A percentile compares a stretch with the other conserved stretches of the same genome.
Conservation (phyloP, 2,888 invertebrate genomes). For the Phytoseiulus persimilis region DNA sequence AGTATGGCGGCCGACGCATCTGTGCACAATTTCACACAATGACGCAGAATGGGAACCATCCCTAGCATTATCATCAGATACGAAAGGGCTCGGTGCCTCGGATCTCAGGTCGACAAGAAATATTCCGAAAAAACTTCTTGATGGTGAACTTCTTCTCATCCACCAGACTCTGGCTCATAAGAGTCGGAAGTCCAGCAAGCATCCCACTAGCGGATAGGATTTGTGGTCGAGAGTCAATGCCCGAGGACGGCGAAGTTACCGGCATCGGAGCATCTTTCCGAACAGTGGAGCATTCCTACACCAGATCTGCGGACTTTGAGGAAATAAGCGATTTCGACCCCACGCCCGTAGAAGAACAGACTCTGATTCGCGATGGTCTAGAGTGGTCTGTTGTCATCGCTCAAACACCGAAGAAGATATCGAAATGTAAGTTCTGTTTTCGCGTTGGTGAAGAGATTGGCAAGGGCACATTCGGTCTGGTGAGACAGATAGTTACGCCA, state of each 20-base stretch:
- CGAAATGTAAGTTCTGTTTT: background rate
- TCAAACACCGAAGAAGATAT: background rate
- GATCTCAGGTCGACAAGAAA: too few relatives aligned
- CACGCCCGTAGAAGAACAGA: constrained; percentile 26
- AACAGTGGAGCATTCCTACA: background rate
- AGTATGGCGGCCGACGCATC: too few relatives aligned
- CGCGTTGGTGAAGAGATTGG: background rate
- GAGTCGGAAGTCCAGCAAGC: too few relatives aligned
- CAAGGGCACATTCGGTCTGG: constrained; percentile 14
- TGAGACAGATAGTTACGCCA: background rate
- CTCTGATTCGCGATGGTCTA: background rate
- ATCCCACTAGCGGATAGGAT: too few relatives aligned
- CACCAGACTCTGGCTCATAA: too few relatives aligned
- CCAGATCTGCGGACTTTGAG: background rate
- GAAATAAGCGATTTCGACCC: constrained; percentile 22
- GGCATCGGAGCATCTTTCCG: background rate
- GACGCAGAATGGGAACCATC: too few relatives aligned
- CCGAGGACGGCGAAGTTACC: background rate
- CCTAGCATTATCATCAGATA: too few relatives aligned
- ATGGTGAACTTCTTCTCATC: too few relatives aligned
- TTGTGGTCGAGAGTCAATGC: background rate
- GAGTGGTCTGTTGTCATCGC: background rate
- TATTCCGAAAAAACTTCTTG: too few relatives aligned
- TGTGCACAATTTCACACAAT: too few relatives aligned
- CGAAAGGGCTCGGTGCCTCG: too few relatives aligned